Evolutionary conservation across 2,113 vertebrate genomes (phyloP).

Genomic region (Craseonycteris thonglongyai): DNA sequence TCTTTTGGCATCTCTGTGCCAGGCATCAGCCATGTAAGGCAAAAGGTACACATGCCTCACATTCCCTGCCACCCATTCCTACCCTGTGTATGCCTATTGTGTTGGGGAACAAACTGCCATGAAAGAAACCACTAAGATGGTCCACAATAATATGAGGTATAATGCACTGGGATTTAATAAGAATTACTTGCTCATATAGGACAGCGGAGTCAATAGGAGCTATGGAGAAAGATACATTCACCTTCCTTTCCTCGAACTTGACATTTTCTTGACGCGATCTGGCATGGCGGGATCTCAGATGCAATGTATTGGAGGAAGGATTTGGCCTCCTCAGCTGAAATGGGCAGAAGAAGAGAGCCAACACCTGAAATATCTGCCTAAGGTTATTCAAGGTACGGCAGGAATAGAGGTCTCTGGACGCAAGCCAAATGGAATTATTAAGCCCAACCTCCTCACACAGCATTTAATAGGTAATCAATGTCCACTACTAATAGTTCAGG

Average conservation of each 20-base stretch:
- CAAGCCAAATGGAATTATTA: constrained; percentile 67
- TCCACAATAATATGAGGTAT: background rate
- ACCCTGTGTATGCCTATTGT: background rate
- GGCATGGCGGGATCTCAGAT: constrained; percentile 24
- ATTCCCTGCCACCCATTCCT: background rate
- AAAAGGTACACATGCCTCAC: background rate
- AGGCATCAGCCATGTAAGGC: background rate
- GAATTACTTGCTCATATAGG: background rate
- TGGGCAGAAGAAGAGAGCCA: background rate
- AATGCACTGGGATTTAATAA: background rate
- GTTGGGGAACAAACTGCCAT: background rate
- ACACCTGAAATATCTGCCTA: constrained; percentile 32
- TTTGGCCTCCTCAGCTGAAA: constrained; percentile 12
- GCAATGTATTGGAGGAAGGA: constrained; percentile 6
- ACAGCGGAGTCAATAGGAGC: background rate
- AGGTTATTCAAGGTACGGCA: constrained; percentile 41
- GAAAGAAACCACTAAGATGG: background rate
- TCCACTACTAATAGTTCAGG: constrained; percentile 54
- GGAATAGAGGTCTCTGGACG: constrained; percentile 46
- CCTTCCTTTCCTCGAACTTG: constrained; percentile 22
- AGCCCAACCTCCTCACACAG: constrained; percentile 64
- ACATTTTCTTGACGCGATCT: constrained; percentile 12
- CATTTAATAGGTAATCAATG: constrained; percentile 70
- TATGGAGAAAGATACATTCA: background rate
- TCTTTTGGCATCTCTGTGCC: background rate